Percentiles rank a stretch among this genome's conserved stretches.
phyloP scores from a whole-genome alignment of 1,140 invertebrate species.

The Drosophila nigromelanica region DNA sequence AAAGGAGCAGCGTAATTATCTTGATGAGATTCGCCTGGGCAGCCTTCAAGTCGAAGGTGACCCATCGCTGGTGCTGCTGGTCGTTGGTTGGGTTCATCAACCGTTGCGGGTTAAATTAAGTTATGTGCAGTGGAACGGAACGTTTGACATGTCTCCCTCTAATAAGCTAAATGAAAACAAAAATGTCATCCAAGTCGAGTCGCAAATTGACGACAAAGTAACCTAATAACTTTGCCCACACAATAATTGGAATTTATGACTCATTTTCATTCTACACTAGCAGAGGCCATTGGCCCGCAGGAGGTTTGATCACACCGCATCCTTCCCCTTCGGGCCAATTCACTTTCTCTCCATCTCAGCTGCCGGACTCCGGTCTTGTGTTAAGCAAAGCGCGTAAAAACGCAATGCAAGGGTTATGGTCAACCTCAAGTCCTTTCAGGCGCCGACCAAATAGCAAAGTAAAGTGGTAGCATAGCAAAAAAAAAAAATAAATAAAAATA shows the following conservation, averaged over 20 bases:
- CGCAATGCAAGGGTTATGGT: slow-evolving; percentile 58
- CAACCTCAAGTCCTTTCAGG: slow-evolving; percentile 11
- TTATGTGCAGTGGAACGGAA: slow-evolving; percentile 44
- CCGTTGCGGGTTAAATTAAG: slow-evolving; percentile 60
- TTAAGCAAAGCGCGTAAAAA: slow-evolving; percentile 69
- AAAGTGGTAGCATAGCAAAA: slow-evolving; percentile 4
- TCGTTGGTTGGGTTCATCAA: slow-evolving; percentile 41
- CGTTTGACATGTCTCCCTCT: slow-evolving; percentile 60
- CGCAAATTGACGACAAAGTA: slow-evolving; percentile 61
- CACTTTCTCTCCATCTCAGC: neutral
- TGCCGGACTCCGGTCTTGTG: slow-evolving; percentile 15
- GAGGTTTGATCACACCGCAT: too few relatives aligned
- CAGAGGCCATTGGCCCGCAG: slow-evolving; percentile 12
- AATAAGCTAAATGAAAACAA: slow-evolving; percentile 79
- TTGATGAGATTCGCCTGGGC: slow-evolving; percentile 65
- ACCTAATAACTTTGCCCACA: slow-evolving; percentile 74
- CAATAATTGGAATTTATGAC: slow-evolving; percentile 80
- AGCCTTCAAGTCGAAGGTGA: slow-evolving; percentile 33
- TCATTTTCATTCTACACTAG: slow-evolving; percentile 31
- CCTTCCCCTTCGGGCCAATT: slow-evolving; percentile 8
- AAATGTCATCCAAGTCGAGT: slow-evolving; percentile 52
- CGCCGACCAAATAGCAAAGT: slow-evolving; percentile 27
- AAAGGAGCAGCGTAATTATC: slow-evolving; percentile 58
- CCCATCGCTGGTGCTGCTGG: neutral
- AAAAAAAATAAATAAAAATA: too few relatives aligned